These are phyloP conservation scores for Anadara kagoshimensis DNA, from an alignment of 1,140 invertebrate genomes.

Conservation along the genomic window DNA sequence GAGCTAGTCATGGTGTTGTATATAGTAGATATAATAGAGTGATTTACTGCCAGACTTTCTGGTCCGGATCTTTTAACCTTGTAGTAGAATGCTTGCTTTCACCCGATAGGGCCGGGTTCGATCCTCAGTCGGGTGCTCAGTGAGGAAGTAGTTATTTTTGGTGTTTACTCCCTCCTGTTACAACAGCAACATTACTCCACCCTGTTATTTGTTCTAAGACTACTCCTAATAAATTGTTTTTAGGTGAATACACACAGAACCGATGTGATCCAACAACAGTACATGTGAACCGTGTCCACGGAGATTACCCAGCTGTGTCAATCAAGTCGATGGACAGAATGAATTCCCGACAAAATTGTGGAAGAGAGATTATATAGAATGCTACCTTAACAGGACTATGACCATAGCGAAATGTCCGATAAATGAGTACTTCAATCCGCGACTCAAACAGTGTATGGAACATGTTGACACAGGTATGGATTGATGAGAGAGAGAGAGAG, in stretches of 20 bases:
- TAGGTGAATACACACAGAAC: conserved; percentile 47
- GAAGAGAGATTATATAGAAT: conserved; percentile 15
- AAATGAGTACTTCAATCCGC: conserved; percentile 31
- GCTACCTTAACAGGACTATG: conserved; percentile 26
- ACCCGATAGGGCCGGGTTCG: no score
- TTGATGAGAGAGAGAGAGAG: neutral
- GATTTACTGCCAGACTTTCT: no score
- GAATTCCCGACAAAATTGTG: conserved; percentile 17
- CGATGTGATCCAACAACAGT: conserved; percentile 11
- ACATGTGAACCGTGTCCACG: conserved; percentile 28
- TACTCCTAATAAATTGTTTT: neutral
- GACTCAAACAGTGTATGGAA: conserved; percentile 15
- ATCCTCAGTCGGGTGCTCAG: no score
- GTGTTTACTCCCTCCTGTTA: neutral
- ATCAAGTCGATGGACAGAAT: conserved; percentile 27
- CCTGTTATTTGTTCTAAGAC: neutral
- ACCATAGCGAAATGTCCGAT: conserved; percentile 10
- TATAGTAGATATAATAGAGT: no score
- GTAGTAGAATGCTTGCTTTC: no score
- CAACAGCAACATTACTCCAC: neutral
- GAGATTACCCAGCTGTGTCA: conserved; percentile 28
- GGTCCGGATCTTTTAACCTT: no score
- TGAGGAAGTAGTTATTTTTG: no score
- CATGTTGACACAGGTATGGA: conserved; percentile 26
- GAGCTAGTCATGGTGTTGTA: no score